Evolutionary conservation across 2,113 vertebrate species (phyloP).

Genomic region (Tautogolabrus adspersus): DNA sequence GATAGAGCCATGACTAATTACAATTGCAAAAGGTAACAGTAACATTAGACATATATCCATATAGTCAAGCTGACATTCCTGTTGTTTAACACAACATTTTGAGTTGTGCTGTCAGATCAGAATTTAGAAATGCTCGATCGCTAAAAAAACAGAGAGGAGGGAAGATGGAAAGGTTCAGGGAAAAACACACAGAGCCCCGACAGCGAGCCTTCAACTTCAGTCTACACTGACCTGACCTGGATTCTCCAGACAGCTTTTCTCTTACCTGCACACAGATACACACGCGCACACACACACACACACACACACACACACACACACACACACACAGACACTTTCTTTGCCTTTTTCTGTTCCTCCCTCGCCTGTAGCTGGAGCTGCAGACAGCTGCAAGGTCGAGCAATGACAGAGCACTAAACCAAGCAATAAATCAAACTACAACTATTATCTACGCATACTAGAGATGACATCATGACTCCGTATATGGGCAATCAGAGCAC

Average conservation of each 20-base stretch:
- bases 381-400: constrained; percentile 41
- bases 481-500: too few species aligned
- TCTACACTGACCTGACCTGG: constrained; percentile 48
- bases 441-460: too few species aligned
- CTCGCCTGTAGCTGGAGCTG: constrained; percentile 1
- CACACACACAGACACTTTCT: not conserved
- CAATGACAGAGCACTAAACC: constrained; percentile 29
- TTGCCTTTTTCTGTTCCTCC: not conserved
- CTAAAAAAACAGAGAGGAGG: too few species aligned
- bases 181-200: constrained; percentile 9
- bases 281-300: constrained; percentile 16
- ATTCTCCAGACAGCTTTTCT: constrained; percentile 42
- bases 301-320: constrained; percentile 13
- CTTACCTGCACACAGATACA: constrained; percentile 7
- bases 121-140: too few species aligned
- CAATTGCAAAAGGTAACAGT: too few species aligned
- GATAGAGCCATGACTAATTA: too few species aligned
- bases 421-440: too few species aligned
- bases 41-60: too few species aligned
- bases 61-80: too few species aligned
- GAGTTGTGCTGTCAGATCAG: too few species aligned
- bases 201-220: constrained; percentile 4
- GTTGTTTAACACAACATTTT: too few species aligned
- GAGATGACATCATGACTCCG: too few species aligned
- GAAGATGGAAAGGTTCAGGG: not conserved